These are phyloP conservation scores for Meloidogyne floridensis DNA, from an alignment of 1,140 invertebrate species.

Conservation along the genomic window DNA sequence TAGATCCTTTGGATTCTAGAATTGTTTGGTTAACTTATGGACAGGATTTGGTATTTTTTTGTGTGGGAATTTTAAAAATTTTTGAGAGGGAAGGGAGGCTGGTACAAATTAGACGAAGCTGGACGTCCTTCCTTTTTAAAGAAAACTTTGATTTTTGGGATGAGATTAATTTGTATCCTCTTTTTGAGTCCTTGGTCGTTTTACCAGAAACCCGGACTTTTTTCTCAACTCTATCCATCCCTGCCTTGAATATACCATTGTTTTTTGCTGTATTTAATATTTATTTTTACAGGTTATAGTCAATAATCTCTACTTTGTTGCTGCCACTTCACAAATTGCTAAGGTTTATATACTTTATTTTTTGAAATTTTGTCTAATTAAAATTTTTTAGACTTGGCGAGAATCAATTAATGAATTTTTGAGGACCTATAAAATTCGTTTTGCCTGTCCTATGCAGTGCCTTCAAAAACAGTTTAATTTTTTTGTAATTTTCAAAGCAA, in stretches of 20 bases:
- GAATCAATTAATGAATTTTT: slow-evolving; percentile 82
- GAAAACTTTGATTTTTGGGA: too few relatives aligned
- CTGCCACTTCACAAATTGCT: slow-evolving; percentile 84
- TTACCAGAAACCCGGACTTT: too few relatives aligned
- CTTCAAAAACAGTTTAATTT: slow-evolving; percentile 88
- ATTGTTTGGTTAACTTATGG: slow-evolving; percentile 97
- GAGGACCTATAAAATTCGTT: slow-evolving; percentile 86
- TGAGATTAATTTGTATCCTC: too few relatives aligned
- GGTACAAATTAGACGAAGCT: too few relatives aligned
- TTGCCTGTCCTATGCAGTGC: slow-evolving; percentile 89
- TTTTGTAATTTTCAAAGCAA: background rate
- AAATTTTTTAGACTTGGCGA: slow-evolving; percentile 81
- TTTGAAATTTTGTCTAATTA: background rate
- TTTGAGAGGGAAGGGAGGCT: too few relatives aligned
- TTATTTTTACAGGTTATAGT: slow-evolving; percentile 87
- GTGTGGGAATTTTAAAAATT: background rate
- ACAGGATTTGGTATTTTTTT: slow-evolving; percentile 77
- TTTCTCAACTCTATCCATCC: too few relatives aligned
- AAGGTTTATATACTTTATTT: slow-evolving; percentile 35
- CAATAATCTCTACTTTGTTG: slow-evolving; percentile 94
- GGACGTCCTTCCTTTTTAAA: too few relatives aligned
- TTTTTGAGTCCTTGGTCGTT: too few relatives aligned
- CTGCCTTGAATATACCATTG: too few relatives aligned
- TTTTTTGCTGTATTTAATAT: background rate
- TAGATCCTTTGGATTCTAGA: slow-evolving; percentile 82